Percentiles rank a stretch among this genome's conserved stretches.
phyloP scores from a whole-genome alignment of 2,888 invertebrate genomes.

The Hirtodrosophila duncani region DNA sequence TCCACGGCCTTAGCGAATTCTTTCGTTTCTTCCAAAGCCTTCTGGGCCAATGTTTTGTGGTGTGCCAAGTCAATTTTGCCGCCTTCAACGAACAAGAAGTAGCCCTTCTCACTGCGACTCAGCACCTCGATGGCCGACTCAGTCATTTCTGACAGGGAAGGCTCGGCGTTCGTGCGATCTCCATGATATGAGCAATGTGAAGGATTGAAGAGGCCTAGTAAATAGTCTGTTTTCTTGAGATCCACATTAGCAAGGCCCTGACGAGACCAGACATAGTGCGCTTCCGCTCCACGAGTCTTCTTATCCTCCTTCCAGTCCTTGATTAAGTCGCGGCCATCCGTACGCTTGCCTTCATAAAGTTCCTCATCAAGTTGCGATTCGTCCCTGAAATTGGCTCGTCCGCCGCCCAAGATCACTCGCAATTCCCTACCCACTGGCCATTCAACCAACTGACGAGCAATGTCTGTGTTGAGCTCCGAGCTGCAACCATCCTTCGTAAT shows the following conservation, averaged over 20 bases:
- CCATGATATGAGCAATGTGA: slow-evolving; percentile 82
- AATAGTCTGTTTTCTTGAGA: slow-evolving; percentile 79
- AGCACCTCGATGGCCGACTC: slow-evolving; percentile 82
- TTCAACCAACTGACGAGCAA: slow-evolving; percentile 84
- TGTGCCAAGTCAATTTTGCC: slow-evolving; percentile 80
- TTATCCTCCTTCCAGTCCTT: slow-evolving; percentile 82
- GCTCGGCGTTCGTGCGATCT: slow-evolving; percentile 80
- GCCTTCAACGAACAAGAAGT: slow-evolving; percentile 85
- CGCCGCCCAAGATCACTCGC: slow-evolving; percentile 80
- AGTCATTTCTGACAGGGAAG: slow-evolving; percentile 84
- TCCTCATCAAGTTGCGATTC: slow-evolving; percentile 78
- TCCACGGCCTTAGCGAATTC: slow-evolving; percentile 87
- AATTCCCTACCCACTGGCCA: slow-evolving; percentile 84
- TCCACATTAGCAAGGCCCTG: slow-evolving; percentile 71
- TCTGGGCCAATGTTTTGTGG: slow-evolving; percentile 82
- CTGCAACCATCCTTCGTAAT: slow-evolving; percentile 77
- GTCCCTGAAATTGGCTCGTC: slow-evolving; percentile 67
- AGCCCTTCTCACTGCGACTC: slow-evolving; percentile 82
- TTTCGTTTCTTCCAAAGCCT: slow-evolving; percentile 88
- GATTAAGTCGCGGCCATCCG: slow-evolving; percentile 84
- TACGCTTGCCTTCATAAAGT: slow-evolving; percentile 80
- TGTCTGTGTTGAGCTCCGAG: slow-evolving; percentile 82
- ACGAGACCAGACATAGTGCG: slow-evolving; percentile 76
- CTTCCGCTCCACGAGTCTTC: slow-evolving; percentile 34
- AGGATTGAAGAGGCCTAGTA: slow-evolving; percentile 80